Base-by-base conservation (phyloP, 2,113 vertebrate species). In the Pterophyllum scalare region DNA sequence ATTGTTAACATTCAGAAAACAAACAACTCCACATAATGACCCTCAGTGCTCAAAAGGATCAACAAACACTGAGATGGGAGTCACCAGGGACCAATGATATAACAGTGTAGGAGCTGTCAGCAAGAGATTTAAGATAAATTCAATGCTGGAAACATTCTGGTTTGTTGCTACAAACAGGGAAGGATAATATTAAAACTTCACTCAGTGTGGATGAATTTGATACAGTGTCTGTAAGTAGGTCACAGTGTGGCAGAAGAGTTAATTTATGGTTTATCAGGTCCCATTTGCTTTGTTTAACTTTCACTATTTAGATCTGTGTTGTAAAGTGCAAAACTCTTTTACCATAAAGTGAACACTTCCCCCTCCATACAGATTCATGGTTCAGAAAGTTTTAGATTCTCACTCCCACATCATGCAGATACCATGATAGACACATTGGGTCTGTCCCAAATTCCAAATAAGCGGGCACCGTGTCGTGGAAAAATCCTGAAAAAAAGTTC, bases 1-100 rank as follows among this genome's bases (percentile, higher is more conserved):
- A 92, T 92, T 91, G 92, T 90, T 90, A 88, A 82, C 86, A 78
- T 79, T 83, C 79, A 88, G 46, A 89, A 91, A 92, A 88, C 88
- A 93, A 93, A 92, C 85, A 86, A 40, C 60, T 79, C 79, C 78
- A 83, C 87, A 82, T 80, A 87, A 90, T 85, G 84, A 88, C 80
- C 26, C 79, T 79, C 49, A 7, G 17, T 24, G 77, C 59, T 90
- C 91, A 77, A 54, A 24, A 64, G 79, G 57, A 77, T 52, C 76
- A 75, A 86, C 59, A 81, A 88, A 92, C 88, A 92, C 86, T 77
- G 60, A 81, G 82, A 77, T 58, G 40, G 65, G 61, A 89, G 58
- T 74, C 88, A 82, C 85, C 61, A 14, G 82, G 60, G 87, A 84
- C 58, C 75, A 62, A 49, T 82, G 76, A 88, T 60, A 59, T 65